Evolutionary conservation across 2,113 vertebrate species (phyloP).

Genomic region (Catharus bicknelli): DNA sequence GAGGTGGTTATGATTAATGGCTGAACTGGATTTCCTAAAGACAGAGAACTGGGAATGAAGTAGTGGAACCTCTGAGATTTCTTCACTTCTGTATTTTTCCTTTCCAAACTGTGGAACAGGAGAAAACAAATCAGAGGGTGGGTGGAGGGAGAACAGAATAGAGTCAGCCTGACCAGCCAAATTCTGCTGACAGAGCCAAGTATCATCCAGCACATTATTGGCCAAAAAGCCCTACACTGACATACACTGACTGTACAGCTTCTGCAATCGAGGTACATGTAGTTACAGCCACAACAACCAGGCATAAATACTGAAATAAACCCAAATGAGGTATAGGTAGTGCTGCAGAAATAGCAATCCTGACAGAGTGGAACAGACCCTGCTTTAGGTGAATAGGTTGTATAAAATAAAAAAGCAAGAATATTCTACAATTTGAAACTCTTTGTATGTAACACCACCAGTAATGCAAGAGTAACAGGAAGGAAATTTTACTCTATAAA

Average conservation of each 20-base stretch:
- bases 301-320: background rate
- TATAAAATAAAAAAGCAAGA: background rate
- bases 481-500: background rate
- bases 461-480: background rate
- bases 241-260: rapidly evolving
- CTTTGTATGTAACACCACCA: background rate
- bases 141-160: background rate
- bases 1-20: background rate
- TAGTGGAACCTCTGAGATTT: slow-evolving; percentile 24
- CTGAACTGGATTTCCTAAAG: background rate
- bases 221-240: background rate
- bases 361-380: background rate
- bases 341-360: background rate
- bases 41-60: background rate
- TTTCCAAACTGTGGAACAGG: background rate
- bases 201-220: background rate
- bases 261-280: background rate
- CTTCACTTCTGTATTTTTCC: background rate
- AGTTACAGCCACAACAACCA: background rate
- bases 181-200: background rate
- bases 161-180: slow-evolving; percentile 48
- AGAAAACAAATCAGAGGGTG: slow-evolving; percentile 19
- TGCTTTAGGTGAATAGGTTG: background rate
- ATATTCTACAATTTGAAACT: background rate
- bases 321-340: background rate